Percentiles rank a stretch among this genome's conserved stretches.
Conservation (phyloP, 1,140 invertebrate genomes). For the Eriocheir sinensis region DNA sequence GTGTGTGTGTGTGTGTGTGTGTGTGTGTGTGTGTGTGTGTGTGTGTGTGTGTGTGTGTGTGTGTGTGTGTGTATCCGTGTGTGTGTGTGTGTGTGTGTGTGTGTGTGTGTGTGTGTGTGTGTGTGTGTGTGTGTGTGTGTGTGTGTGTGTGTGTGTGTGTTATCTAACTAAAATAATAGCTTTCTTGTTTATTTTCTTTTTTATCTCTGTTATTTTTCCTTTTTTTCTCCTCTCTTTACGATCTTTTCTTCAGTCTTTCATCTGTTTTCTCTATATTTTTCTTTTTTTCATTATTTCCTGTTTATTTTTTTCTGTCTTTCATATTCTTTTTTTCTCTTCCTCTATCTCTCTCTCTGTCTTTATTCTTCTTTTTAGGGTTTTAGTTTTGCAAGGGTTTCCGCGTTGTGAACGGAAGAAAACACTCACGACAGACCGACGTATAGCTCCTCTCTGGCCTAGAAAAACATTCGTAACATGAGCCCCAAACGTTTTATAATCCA, state of each 20-base stretch:
- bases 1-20: conserved; percentile 32
- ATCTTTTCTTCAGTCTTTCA: neutral
- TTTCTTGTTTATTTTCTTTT: neutral
- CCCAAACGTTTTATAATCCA: no score
- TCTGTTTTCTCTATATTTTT: neutral
- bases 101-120: conserved; percentile 56
- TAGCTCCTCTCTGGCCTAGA: no score
- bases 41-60: conserved; percentile 44
- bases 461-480: no score
- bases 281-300: neutral
- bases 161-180: neutral
- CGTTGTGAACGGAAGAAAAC: no score
- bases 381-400: no score
- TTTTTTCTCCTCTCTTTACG: neutral
- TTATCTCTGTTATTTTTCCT: neutral
- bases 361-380: neutral
- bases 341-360: neutral
- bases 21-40: conserved; percentile 49
- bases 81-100: conserved; percentile 45
- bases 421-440: no score
- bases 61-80: conserved; percentile 49
- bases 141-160: neutral
- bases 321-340: neutral
- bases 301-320: neutral
- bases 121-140: conserved; percentile 51